phyloP scores from a whole-genome alignment of 1,140 invertebrate genomes.

The Idris sp. region DNA sequence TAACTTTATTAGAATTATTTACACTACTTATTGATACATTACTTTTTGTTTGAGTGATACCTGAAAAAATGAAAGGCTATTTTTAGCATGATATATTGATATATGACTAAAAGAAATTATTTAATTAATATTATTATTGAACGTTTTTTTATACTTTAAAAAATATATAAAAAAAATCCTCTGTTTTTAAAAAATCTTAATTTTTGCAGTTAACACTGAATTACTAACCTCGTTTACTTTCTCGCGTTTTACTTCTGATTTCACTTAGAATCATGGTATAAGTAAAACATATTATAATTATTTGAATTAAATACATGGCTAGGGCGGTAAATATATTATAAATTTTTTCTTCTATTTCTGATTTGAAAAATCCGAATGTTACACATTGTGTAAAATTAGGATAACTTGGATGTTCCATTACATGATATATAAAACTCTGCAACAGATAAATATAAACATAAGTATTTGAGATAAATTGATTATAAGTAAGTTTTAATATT shows the following conservation, averaged over 20 bases:
- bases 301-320: conserved; percentile 87
- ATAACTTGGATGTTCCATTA: conserved; percentile 82
- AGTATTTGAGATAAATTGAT: no score
- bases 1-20: conserved; percentile 43
- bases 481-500: no score
- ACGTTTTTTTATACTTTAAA: no score
- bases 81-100: no score
- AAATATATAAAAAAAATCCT: no score
- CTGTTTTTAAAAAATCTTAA: no score
- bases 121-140: no score
- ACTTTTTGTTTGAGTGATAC: conserved; percentile 42
- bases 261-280: conserved; percentile 87
- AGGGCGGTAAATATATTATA: conserved; percentile 88
- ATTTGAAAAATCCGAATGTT: conserved; percentile 85
- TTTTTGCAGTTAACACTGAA: no score
- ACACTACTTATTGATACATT: conserved; percentile 31
- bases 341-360: conserved; percentile 80
- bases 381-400: conserved; percentile 87
- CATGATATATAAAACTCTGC: conserved; percentile 88
- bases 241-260: conserved; percentile 84
- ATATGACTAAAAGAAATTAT: no score
- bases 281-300: conserved; percentile 85
- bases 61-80: conserved; percentile 23
- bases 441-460: no score
- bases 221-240: conserved; percentile 71